Evolutionary conservation across 1,140 invertebrate species (phyloP).

Genomic region (Drosophila sp.): DNA sequence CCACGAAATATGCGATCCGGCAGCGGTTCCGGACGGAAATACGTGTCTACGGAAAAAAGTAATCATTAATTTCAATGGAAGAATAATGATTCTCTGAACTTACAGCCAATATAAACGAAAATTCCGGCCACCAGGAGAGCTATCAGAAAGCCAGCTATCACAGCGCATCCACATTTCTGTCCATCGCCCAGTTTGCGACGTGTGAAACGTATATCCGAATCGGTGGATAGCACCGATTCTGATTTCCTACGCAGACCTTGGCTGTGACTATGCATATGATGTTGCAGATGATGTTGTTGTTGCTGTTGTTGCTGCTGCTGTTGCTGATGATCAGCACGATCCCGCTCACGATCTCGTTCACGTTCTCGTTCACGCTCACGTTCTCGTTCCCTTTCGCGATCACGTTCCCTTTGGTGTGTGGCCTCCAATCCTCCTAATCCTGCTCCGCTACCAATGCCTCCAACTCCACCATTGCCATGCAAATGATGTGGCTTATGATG

Average conservation of each 20-base stretch:
- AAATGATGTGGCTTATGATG: constrained; percentile 76
- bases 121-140: constrained; percentile 91
- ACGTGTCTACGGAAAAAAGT: constrained; percentile 87
- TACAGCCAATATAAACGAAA: constrained; percentile 94
- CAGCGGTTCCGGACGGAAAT: constrained; percentile 89
- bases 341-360: constrained; percentile 19
- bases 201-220: constrained; percentile 93
- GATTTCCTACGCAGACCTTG: constrained; percentile 84
- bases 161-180: constrained; percentile 92
- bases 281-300: constrained; percentile 52
- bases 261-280: constrained; percentile 60
- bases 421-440: constrained; percentile 29
- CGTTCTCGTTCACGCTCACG: constrained; percentile 26
- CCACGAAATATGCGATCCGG: constrained; percentile 91
- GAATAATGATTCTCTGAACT: constrained; percentile 21
- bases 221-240: constrained; percentile 91
- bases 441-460: constrained; percentile 9
- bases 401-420: constrained; percentile 32
- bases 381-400: constrained; percentile 25
- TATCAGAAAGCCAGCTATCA: constrained; percentile 91
- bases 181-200: constrained; percentile 90
- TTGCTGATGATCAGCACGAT: constrained; percentile 22
- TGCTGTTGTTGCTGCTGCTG: background rate
- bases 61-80: background rate
- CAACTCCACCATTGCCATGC: constrained; percentile 43